These are phyloP conservation scores for Tholera decimalis DNA, from an alignment of 2,888 invertebrate genomes.

Conservation along the genomic window DNA sequence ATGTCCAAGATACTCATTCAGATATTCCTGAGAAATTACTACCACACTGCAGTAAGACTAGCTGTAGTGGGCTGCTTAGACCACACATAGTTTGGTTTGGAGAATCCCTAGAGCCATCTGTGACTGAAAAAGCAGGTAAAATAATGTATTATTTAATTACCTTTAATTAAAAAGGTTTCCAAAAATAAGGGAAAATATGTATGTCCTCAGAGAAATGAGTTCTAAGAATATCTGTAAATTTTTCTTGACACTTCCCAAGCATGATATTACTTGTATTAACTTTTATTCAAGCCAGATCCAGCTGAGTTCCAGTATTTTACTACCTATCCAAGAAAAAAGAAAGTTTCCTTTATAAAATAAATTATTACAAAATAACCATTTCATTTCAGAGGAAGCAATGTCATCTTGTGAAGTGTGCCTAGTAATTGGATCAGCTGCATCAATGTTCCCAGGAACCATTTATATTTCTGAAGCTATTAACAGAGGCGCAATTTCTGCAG, in stretches of 20 bases:
- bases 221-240: background rate
- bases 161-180: too few species aligned
- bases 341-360: background rate
- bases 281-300: background rate
- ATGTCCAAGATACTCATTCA: slow-evolving; percentile 88
- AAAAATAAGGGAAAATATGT: too few species aligned
- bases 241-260: too few species aligned
- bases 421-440: slow-evolving; percentile 96
- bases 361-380: background rate
- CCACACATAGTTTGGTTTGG: slow-evolving; percentile 98
- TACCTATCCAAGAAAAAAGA: background rate
- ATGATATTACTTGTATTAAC: background rate
- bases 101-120: slow-evolving; percentile 93
- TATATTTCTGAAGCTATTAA: slow-evolving; percentile 95
- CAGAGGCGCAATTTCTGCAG: slow-evolving; percentile 91
- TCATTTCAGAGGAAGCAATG: slow-evolving; percentile 91
- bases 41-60: slow-evolving; percentile 92
- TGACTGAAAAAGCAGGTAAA: slow-evolving; percentile 92
- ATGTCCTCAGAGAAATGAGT: too few species aligned
- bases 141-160: background rate
- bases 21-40: slow-evolving; percentile 93
- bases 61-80: slow-evolving; percentile 94
- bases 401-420: slow-evolving; percentile 94
- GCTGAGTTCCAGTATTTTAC: background rate
- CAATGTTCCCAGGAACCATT: slow-evolving; percentile 97